These are phyloP conservation scores for Falcaria lacertinaria DNA, from an alignment of 2,888 invertebrate species.

Conservation along the genomic window DNA sequence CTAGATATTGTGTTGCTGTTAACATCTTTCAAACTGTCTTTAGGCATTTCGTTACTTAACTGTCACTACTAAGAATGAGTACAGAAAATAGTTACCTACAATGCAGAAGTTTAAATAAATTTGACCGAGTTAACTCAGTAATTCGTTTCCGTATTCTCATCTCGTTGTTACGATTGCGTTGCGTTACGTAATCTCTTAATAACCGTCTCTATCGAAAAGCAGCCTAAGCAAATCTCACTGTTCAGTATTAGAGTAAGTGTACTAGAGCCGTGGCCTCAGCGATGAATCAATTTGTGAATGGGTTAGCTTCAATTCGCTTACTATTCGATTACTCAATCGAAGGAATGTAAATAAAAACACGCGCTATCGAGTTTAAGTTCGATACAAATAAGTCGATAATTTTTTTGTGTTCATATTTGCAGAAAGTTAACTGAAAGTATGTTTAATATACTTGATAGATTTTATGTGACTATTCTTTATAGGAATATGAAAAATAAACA, in stretches of 20 bases:
- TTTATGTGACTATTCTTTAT: too few species aligned
- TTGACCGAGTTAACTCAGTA: slow-evolving; percentile 33
- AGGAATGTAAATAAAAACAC: neutral
- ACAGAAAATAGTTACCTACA: slow-evolving; percentile 56
- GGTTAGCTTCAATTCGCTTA: neutral
- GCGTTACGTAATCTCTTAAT: slow-evolving; percentile 34
- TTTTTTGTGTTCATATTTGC: neutral
- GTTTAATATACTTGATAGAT: too few species aligned
- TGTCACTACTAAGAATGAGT: slow-evolving; percentile 61
- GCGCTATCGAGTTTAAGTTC: neutral
- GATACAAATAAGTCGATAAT: neutral
- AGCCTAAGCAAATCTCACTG: slow-evolving; percentile 27
- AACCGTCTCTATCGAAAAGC: slow-evolving; percentile 30
- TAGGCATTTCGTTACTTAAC: slow-evolving; percentile 70
- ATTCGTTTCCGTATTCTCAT: slow-evolving; percentile 35
- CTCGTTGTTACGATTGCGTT: slow-evolving; percentile 26
- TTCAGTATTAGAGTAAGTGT: slow-evolving; percentile 20
- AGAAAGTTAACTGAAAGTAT: too few species aligned
- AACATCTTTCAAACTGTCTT: slow-evolving; percentile 50
- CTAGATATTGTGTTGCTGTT: slow-evolving; percentile 70
- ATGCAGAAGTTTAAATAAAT: slow-evolving; percentile 40
- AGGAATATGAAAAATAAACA: too few species aligned
- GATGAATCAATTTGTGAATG: neutral
- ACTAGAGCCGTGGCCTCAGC: slow-evolving; percentile 16
- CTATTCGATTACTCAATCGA: slow-evolving; percentile 5